Base-by-base conservation (phyloP, 2,888 invertebrate species). In the Bhutanitis thaidina region DNA sequence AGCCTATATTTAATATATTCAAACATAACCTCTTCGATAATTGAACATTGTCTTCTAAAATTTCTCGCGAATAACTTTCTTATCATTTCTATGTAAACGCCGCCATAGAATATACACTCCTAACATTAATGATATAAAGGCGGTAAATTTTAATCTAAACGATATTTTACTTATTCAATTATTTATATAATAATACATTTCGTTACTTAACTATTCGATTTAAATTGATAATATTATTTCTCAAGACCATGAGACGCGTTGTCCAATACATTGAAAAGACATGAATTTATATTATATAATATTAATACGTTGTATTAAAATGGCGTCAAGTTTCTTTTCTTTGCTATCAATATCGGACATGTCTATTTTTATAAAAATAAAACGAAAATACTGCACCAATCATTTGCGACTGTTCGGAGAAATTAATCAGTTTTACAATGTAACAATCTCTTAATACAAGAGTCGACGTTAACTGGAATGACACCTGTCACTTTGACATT, bases 121-220 rank as follows among this genome's bases (percentile, higher is more conserved):
- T 41, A 9, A 30, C 13, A 25, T 9, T 40, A 40, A 41, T 41
- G 14, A 49, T 20, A 20, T 34, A 15, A 38, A 44, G 44, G 50
- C 44, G 44, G 50, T 39, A 39, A 39, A 43, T 32, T 39, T 39
- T 14, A 50, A 25, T 27, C 34, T 5, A 40, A 40, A 47, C 39
- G 25, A 25, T 35, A 16, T 39, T 35, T 20, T 13, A 32, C 30
- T 46, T 43, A 14, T 14, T 8, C 40, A 53, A 53, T 52, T 55
- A 53, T 52, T 1, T 12, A n/a, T 32, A 4, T 16, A 43, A 20
- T 35, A 35, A 20, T 20, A n/a, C 7, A 30, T 30, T 30, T 10
- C 3, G 10, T 35, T 43, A 32, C 43, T 43, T 43, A 20, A 20
- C 20, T 20, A 43, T 5, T 16, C 43, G 32, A 34, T 39, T 12